Percentiles rank a stretch among this genome's conserved stretches.
phyloP scores from a whole-genome alignment of 1,140 invertebrate species.

The Drosophila lacteicornis region DNA sequence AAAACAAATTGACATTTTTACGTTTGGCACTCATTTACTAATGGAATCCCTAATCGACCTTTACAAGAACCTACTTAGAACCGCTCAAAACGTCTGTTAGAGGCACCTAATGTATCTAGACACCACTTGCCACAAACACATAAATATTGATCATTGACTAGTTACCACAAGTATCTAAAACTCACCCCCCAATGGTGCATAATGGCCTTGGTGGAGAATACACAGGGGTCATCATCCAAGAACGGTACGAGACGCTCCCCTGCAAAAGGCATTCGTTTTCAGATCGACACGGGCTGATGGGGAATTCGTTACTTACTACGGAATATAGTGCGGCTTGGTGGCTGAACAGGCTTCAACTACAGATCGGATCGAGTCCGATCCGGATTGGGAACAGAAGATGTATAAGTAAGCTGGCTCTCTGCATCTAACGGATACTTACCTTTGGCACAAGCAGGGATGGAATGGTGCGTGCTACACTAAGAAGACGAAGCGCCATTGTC shows the following conservation, averaged over 20 bases:
- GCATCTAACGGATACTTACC: not conserved
- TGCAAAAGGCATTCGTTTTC: conserved; percentile 1
- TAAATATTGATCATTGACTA: conserved; percentile 6
- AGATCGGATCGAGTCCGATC: not conserved
- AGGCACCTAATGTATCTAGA: conserved; percentile 25
- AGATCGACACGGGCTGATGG: not conserved
- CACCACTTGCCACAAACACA: not conserved
- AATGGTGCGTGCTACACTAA: not conserved
- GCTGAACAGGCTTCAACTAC: not conserved
- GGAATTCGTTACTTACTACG: conserved; percentile 20
- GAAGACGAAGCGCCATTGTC: conserved; percentile 40
- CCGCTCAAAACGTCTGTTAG: conserved; percentile 34
- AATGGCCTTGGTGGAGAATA: conserved; percentile 32
- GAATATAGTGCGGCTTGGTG: conserved; percentile 1
- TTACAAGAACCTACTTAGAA: conserved; percentile 17
- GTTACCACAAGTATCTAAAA: conserved; percentile 11
- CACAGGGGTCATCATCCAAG: conserved; percentile 23
- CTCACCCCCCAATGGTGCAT: conserved; percentile 63
- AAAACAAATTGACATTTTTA: conserved; percentile 1
- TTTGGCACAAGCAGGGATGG: not conserved
- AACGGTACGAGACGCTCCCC: conserved; percentile 15
- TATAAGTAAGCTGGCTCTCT: not conserved
- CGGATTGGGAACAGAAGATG: not conserved
- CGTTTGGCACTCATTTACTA: conserved; percentile 24
- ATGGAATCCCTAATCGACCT: conserved; percentile 6